Evolutionary conservation across 1,140 invertebrate genomes (phyloP).

Genomic region (Papilio glaucus): DNA sequence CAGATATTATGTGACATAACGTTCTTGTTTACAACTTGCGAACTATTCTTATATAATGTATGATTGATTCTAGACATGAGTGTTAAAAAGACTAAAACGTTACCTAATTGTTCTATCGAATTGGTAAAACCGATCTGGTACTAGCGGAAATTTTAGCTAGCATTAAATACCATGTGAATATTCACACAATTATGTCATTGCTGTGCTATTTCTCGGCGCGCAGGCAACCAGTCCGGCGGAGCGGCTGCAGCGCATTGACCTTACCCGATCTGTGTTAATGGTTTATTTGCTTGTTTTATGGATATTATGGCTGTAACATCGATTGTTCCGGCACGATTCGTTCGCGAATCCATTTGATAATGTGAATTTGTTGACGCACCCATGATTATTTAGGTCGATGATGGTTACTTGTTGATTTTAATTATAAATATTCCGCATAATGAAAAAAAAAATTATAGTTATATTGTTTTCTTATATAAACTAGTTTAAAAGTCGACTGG

Average conservation of each 20-base stretch:
- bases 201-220: conserved; percentile 7
- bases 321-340: conserved; percentile 26
- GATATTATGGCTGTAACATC: conserved; percentile 18
- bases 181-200: conserved; percentile 41
- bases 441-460: too few relatives aligned
- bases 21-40: too few relatives aligned
- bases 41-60: too few relatives aligned
- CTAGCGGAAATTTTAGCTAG: conserved; percentile 5
- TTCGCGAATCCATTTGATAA: neutral
- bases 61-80: too few relatives aligned
- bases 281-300: conserved; percentile 33
- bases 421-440: too few relatives aligned
- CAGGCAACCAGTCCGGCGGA: neutral
- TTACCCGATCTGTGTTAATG: conserved; percentile 32
- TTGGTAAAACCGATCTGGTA: neutral
- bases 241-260: conserved; percentile 12
- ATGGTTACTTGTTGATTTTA: neutral
- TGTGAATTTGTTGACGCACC: neutral
- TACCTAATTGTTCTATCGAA: neutral
- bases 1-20: too few relatives aligned
- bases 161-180: conserved; percentile 38
- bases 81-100: neutral
- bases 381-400: neutral
- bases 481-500: too few relatives aligned
- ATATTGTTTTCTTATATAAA: too few relatives aligned